phyloP scores from a whole-genome alignment of 2,888 invertebrate genomes.

The Ochlodes sylvanus region DNA sequence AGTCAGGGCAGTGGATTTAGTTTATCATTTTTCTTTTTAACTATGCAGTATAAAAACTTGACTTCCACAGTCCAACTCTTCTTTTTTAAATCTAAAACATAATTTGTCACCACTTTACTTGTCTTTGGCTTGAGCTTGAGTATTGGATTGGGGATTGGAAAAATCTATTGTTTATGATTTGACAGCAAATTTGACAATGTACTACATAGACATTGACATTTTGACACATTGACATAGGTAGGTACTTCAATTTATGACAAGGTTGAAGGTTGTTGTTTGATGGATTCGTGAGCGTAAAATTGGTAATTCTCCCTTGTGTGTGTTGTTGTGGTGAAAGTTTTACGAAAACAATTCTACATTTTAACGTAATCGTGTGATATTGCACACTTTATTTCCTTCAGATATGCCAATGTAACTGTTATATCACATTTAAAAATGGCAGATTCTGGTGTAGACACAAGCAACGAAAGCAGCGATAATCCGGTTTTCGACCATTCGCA shows the following conservation, averaged over 20 bases:
- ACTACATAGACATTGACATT: background rate
- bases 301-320: background rate
- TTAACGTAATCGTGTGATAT: slow-evolving; percentile 19
- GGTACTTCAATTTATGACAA: background rate
- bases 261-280: background rate
- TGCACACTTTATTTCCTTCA: slow-evolving; percentile 37
- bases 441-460: slow-evolving; percentile 90
- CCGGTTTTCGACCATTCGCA: slow-evolving; percentile 77
- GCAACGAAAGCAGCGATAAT: slow-evolving; percentile 89
- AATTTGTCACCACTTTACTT: too few species aligned
- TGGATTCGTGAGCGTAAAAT: background rate
- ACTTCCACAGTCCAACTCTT: too few species aligned
- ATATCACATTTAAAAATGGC: slow-evolving; percentile 62
- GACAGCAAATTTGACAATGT: too few species aligned
- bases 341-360: background rate
- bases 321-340: slow-evolving; percentile 37
- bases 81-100: too few species aligned
- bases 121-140: too few species aligned
- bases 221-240: too few species aligned
- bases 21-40: too few species aligned
- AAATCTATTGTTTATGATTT: too few species aligned
- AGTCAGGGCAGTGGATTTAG: too few species aligned
- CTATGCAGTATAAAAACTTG: too few species aligned
- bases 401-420: slow-evolving; percentile 46
- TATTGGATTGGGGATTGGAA: too few species aligned